phyloP scores from a whole-genome alignment of 2,888 invertebrate species.

The Zootermopsis nevadensis region DNA sequence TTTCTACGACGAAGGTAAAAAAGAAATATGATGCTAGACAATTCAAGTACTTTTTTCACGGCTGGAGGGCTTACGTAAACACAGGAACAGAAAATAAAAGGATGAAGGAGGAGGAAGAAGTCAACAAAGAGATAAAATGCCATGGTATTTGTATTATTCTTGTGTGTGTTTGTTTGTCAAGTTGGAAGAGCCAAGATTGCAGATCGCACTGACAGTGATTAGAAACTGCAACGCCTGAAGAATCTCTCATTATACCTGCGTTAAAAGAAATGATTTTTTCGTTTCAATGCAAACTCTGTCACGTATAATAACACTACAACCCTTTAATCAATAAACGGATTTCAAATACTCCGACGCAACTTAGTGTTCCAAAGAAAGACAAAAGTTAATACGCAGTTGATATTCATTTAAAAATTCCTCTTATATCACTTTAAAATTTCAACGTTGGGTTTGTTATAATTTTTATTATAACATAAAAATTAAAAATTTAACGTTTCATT shows the following conservation, averaged over 20 bases:
- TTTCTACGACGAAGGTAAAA: too few relatives aligned
- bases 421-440: too few relatives aligned
- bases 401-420: too few relatives aligned
- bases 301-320: too few relatives aligned
- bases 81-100: background rate
- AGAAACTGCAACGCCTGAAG: background rate
- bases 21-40: too few relatives aligned
- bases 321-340: too few relatives aligned
- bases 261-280: background rate
- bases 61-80: background rate
- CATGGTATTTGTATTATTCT: background rate
- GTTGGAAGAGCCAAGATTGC: background rate
- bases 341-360: too few relatives aligned
- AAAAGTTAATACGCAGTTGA: too few relatives aligned
- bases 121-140: background rate
- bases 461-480: too few relatives aligned
- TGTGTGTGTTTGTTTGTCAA: background rate
- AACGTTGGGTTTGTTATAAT: too few relatives aligned
- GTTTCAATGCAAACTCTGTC: background rate
- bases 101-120: background rate
- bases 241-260: background rate
- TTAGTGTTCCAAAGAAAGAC: too few relatives aligned
- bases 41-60: background rate
- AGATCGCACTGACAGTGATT: background rate
- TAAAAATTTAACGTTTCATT: too few relatives aligned